Evolutionary conservation across 1,140 invertebrate genomes (phyloP).

Genomic region (Leptinotarsa defecta): DNA sequence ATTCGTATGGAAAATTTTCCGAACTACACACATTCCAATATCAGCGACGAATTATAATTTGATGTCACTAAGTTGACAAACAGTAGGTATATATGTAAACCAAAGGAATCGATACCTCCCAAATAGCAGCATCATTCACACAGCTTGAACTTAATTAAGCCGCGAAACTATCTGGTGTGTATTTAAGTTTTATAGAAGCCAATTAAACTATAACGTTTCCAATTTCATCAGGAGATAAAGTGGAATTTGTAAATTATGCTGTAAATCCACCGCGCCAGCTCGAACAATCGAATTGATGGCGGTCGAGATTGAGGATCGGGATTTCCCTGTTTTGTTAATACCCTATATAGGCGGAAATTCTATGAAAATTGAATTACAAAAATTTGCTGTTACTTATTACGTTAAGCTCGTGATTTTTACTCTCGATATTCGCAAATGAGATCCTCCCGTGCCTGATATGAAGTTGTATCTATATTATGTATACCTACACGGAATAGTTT

Average conservation of each 20-base stretch:
- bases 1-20: too few species aligned
- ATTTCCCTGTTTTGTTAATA: background rate
- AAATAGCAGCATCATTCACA: conserved; percentile 44
- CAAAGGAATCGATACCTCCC: conserved; percentile 4
- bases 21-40: background rate
- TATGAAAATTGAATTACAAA: too few species aligned
- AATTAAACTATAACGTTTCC: conserved; percentile 51
- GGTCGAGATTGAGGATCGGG: background rate
- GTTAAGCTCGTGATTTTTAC: too few species aligned
- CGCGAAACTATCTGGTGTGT: conserved; percentile 45
- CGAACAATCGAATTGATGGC: conserved; percentile 5
- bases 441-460: too few species aligned
- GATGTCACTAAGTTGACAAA: background rate
- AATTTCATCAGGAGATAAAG: conserved; percentile 45
- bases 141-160: conserved; percentile 43
- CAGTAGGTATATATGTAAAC: background rate
- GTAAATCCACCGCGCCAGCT: conserved; percentile 31
- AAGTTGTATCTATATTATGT: too few species aligned
- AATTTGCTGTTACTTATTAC: too few species aligned
- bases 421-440: too few species aligned
- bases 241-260: conserved; percentile 41
- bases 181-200: conserved; percentile 48
- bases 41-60: conserved; percentile 6
- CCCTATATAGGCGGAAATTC: too few species aligned
- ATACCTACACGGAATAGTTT: too few species aligned